Conservation (phyloP, 1,140 invertebrate genomes). For the Ladona fulva region DNA sequence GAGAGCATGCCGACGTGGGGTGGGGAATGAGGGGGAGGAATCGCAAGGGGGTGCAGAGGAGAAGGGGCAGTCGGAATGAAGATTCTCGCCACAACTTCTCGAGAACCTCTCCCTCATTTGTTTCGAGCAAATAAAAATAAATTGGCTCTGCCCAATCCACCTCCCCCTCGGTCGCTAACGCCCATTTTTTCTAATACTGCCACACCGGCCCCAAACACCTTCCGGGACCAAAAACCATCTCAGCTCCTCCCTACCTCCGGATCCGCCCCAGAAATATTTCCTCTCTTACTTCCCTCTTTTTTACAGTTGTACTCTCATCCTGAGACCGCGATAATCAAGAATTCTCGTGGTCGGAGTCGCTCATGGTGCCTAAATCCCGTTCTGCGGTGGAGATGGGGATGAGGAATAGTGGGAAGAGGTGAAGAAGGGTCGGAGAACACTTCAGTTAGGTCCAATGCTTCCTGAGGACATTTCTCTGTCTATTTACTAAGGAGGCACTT, state of each 20-base stretch:
- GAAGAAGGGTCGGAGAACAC: not conserved
- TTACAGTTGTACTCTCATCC: not conserved
- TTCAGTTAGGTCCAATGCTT: too few species aligned
- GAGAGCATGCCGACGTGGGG: not conserved
- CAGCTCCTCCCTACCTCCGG: not conserved
- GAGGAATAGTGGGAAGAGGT: not conserved
- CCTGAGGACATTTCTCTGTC: too few species aligned
- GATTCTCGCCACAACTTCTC: conserved; percentile 3
- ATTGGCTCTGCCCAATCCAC: not conserved
- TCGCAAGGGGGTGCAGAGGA: not conserved
- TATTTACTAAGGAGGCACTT: too few species aligned
- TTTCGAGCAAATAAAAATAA: conserved; percentile 10
- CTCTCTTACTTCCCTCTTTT: not conserved
- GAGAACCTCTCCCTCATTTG: not conserved
- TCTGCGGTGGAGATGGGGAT: not conserved
- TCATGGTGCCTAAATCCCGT: not conserved
- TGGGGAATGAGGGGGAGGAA: not conserved
- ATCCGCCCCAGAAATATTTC: not conserved
- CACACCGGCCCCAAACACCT: not conserved
- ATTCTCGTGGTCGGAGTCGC: not conserved
- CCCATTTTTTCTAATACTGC: conserved; percentile 4
- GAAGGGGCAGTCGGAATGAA: not conserved
- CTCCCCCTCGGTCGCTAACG: not conserved
- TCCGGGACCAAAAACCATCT: not conserved
- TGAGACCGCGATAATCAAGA: conserved; percentile 1